Base-by-base conservation (phyloP, 2,797 vertebrate genomes). In the Manis javanica region DNA sequence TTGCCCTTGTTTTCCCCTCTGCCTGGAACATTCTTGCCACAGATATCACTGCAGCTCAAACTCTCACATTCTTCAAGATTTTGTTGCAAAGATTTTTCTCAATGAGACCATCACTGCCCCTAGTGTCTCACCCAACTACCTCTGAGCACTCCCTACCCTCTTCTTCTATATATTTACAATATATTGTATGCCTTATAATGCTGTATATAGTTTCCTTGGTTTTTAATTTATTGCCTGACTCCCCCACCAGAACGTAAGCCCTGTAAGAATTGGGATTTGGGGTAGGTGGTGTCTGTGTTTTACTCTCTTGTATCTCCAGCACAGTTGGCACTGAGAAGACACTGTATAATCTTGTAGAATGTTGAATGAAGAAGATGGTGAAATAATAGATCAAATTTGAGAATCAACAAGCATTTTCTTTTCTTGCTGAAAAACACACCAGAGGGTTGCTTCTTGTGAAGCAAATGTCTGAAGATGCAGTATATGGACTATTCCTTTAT, bases 371-470 rank as follows among this genome's bases (percentile, higher is more conserved):
- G 13, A 66, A 71, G 21, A 66, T 10, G 71, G 2, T 81, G 19
- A 83, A 55, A 51, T 69, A 69, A 21, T 77, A 95, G 79, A 61
- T 14, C 39, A 91, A 82, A 69, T 75, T 24, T 92, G 66, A 95
- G 6, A 90, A 82, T 85, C 7, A 72, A 68, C 87, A 90, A 34
- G 8, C 8, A 72, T 79, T 84, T 66, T 49, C n/a, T 85, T 92
- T 34, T 85, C 49, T 90, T 88, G 46, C 71, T 78, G 3, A 69
- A 39, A 85, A 75, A 85, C 37, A 89, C 21, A 64, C 26, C n/a
- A 53, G 26, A 87, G 7, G 15, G 69, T 53, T 64, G 37, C 29
- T 95, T 95, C 29, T 72, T 88, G 26, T 34, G n/a, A 90, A 95
- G 57, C 7, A 81, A 72, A 18, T 8, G 84, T 87, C 23, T 84